Conservation (phyloP, 2,797 vertebrate species). For the Mastacembelus armatus region DNA sequence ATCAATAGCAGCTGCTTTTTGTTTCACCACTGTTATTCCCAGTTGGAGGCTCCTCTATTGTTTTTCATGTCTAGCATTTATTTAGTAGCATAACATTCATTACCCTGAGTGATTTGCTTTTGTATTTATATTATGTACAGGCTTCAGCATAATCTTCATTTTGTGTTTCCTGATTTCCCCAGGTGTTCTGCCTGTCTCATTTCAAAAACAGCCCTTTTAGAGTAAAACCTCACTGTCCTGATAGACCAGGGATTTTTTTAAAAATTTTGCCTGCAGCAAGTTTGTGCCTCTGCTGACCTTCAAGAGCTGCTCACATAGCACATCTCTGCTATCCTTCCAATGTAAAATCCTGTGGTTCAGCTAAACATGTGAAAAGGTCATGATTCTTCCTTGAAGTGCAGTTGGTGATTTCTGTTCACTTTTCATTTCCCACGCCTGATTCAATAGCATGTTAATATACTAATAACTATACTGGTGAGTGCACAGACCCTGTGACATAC, state of each 20-base stretch:
- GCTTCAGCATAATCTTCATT: constrained; percentile 8
- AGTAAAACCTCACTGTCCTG: constrained; percentile 25
- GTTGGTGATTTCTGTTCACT: constrained; percentile 51
- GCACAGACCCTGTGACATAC: constrained; percentile 47
- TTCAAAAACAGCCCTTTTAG: constrained; percentile 17
- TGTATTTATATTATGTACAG: constrained; percentile 5
- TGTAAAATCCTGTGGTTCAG: constrained; percentile 56
- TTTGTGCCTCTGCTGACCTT: constrained; percentile 65
- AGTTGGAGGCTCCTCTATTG: background rate
- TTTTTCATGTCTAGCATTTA: background rate
- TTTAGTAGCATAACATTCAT: constrained; percentile 5
- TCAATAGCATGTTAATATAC: constrained; percentile 57
- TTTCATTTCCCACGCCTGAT: constrained; percentile 33
- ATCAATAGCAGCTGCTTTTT: background rate
- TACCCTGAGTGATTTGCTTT: constrained; percentile 1
- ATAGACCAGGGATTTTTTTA: constrained; percentile 41
- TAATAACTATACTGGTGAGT: constrained; percentile 19
- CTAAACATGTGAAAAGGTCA: constrained; percentile 63
- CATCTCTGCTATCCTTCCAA: constrained; percentile 43
- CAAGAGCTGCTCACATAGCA: constrained; percentile 47
- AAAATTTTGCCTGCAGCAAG: constrained; percentile 38
- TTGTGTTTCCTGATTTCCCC: background rate
- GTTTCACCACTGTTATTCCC: background rate
- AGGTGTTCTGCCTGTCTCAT: constrained; percentile 16
- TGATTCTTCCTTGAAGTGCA: constrained; percentile 38